Conservation (phyloP, 2,113 vertebrate species). For the Ranitomeya variabilis region DNA sequence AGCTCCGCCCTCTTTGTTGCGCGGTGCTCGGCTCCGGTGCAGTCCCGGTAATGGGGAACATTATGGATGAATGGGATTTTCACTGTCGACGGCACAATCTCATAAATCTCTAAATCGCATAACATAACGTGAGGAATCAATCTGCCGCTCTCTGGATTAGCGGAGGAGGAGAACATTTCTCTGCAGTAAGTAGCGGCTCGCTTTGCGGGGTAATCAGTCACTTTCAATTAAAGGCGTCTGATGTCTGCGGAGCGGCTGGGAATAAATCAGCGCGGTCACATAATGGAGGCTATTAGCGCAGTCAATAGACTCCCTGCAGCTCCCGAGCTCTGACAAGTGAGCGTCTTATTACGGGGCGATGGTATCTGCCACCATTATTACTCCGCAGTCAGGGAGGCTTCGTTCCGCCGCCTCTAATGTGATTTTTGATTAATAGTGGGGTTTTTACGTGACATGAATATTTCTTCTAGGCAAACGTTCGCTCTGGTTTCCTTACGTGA, state of each 20-base stretch:
- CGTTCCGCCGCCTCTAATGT: slow-evolving; percentile 79
- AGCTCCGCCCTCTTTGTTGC: too few species aligned
- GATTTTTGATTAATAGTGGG: slow-evolving; percentile 83
- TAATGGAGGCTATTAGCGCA: slow-evolving; percentile 79
- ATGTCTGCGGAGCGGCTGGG: slow-evolving; percentile 72
- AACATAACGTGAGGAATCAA: background rate
- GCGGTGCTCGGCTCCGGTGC: too few species aligned
- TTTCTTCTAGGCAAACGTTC: slow-evolving; percentile 73
- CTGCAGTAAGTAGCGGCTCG: background rate
- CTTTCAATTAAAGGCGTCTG: slow-evolving; percentile 80
- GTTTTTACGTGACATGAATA: slow-evolving; percentile 85
- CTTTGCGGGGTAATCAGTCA: slow-evolving; percentile 67
- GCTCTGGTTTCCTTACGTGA: slow-evolving; percentile 68
- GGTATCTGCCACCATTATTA: slow-evolving; percentile 79
- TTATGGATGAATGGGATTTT: background rate
- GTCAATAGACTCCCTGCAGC: slow-evolving; percentile 77
- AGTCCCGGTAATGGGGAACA: background rate
- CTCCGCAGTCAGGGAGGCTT: slow-evolving; percentile 79
- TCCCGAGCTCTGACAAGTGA: slow-evolving; percentile 81
- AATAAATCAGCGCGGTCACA: slow-evolving; percentile 76
- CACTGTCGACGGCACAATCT: background rate
- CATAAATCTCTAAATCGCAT: background rate
- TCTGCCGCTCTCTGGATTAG: background rate
- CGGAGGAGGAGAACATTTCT: slow-evolving; percentile 10
- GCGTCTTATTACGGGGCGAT: slow-evolving; percentile 82